Evolutionary conservation across 2,797 vertebrate genomes (phyloP).

Genomic region (Botia kubotai): DNA sequence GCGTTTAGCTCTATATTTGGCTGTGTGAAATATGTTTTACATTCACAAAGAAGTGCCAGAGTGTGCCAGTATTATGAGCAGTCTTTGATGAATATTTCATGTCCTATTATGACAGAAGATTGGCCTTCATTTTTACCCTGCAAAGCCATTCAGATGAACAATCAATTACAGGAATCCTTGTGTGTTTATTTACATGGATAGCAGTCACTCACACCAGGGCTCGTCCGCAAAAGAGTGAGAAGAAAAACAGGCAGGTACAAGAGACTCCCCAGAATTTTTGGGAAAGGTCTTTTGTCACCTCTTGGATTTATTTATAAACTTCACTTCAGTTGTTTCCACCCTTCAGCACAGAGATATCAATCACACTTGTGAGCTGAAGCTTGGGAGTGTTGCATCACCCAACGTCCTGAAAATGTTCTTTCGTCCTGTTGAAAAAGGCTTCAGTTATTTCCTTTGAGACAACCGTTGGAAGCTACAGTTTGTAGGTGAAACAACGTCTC

Average conservation of each 20-base stretch:
- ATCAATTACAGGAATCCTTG: slow-evolving; percentile 73
- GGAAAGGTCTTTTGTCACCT: slow-evolving; percentile 61
- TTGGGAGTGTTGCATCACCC: slow-evolving; percentile 59
- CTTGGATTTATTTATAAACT: slow-evolving; percentile 57
- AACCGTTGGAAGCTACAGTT: slow-evolving; percentile 52
- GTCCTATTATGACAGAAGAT: slow-evolving; percentile 74
- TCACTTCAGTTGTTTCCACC: slow-evolving; percentile 40
- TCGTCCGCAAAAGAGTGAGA: slow-evolving; percentile 38
- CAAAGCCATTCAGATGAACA: slow-evolving; percentile 68
- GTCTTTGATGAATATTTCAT: slow-evolving; percentile 79
- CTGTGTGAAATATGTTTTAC: slow-evolving; percentile 66
- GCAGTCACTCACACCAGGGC: slow-evolving; percentile 60
- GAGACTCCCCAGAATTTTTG: slow-evolving; percentile 38
- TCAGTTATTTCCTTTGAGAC: slow-evolving; percentile 61
- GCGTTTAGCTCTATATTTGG: slow-evolving; percentile 66
- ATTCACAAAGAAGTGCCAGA: slow-evolving; percentile 71
- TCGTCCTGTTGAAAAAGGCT: slow-evolving; percentile 63
- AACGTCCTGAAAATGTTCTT: slow-evolving; percentile 62
- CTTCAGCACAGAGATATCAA: slow-evolving; percentile 49
- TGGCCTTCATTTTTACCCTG: slow-evolving; percentile 71
- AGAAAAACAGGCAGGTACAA: slow-evolving; percentile 45
- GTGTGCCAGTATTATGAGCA: slow-evolving; percentile 65
- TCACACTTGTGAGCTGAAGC: slow-evolving; percentile 44
- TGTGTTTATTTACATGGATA: slow-evolving; percentile 66
- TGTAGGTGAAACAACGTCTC: slow-evolving; percentile 40